Evolutionary conservation across 2,113 vertebrate genomes (phyloP).

Genomic region (Oxyura jamaicensis): DNA sequence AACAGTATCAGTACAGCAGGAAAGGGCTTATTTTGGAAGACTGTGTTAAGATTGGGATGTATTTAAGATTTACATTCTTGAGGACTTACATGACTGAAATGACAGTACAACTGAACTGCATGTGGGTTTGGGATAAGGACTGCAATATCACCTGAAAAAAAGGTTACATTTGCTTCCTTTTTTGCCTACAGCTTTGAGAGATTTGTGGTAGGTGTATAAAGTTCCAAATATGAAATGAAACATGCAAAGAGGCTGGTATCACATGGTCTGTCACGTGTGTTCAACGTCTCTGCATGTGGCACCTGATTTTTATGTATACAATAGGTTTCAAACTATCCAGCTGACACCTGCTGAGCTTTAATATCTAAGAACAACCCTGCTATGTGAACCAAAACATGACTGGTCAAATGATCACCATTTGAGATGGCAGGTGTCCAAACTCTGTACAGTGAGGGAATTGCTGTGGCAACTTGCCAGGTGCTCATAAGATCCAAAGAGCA

Average conservation of each 20-base stretch:
- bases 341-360: constrained; percentile 8
- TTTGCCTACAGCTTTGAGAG: neutral
- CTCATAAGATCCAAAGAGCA: neutral
- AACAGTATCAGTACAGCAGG: neutral
- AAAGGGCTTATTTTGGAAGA: neutral
- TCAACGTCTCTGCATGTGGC: neutral
- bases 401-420: neutral
- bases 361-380: neutral
- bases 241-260: neutral
- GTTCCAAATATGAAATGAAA: neutral
- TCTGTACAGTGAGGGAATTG: neutral
- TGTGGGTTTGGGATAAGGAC: neutral
- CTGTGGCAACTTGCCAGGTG: neutral
- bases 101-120: neutral
- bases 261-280: neutral
- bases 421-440: neutral
- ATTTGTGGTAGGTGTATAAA: neutral
- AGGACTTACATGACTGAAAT: neutral
- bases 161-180: neutral
- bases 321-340: neutral
- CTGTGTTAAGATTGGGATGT: neutral
- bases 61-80: neutral
- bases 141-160: neutral
- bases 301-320: neutral
- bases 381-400: neutral